Evolutionary conservation across 1,140 invertebrate genomes (phyloP), one percentile per base, ranked within the genome.

Genomic region (Aphelinus atriplicis): DNA sequence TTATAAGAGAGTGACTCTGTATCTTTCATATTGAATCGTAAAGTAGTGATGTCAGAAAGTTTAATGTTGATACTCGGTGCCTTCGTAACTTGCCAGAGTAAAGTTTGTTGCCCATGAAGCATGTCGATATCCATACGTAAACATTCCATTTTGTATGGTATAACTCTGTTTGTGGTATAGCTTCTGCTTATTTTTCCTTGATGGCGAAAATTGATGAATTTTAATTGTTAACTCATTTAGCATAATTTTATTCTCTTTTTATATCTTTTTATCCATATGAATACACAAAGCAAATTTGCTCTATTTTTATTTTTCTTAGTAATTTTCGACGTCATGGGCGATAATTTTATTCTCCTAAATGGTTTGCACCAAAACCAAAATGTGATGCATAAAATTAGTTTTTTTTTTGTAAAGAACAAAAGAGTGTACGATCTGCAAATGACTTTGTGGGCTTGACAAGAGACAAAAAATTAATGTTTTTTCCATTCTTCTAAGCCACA

Each of bases 51-150:
- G 51, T 53, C 4, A 53, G 51, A 53, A 53, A 84, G 26, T 26
- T 26, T 26, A 26, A 26, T 26, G 26, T 26, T 26, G 26, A 26
- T 26, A 26, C 26, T 26, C 83, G 83, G 86, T 87, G 86, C 86
- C 85, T 87, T 87, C 80, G 76, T 50, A 60, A 87, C 85, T 86
- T 87, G 85, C 84, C 86, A 85, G 79, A 83, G 77, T 76, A 82
- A 78, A 53, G 9, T 53, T 73, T 73, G 62, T 62, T 73, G 65
- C 62, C 71, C 71, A 66, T 68, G 53, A 61, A 46, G 55, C 7
- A 61, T 53, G 64, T 73, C 62, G 56, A 55, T 62, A 6, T 85
- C 84, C 84, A 85, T 85, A 85, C 83, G 76, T 77, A 84, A 65
- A 85, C 84, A 85, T 85, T 85, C 84, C 84, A 85, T 83, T 80